Evolutionary conservation across 2,113 vertebrate genomes (phyloP), one percentile per base, ranked within the genome.

Genomic region (Acanthisitta chloris): DNA sequence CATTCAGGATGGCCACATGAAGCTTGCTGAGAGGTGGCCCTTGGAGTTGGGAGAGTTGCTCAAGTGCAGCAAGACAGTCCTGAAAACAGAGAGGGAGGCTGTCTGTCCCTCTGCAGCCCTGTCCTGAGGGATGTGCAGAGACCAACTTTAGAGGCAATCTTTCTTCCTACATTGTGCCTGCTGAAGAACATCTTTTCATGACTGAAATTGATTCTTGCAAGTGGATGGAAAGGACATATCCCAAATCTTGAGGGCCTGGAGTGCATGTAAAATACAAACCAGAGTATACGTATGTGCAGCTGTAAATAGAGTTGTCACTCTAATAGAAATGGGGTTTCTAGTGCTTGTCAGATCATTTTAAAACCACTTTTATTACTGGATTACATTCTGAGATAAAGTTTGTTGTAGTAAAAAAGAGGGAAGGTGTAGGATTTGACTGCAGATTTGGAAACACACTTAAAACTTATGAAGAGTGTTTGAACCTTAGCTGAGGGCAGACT

Each of bases 291-390:
- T 79, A 61, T 54, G 81, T 71, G 43, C 45, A 31, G 85, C 81
- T 85, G 94, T 93, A 96, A 97, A 96, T 96, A 88, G 92, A 97
- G 70, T 82, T 95, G 95, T 96, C 96, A 90, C 36, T 96, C 85
- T 55, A 57, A 88, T 90, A 92, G 88, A 93, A 91, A 89, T 73
- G 34, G 90, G 57, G 92, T 87, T 94, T 97, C 85, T 87, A 82
- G 81, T 55, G 31, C 88, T 95, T 97, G 87, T 95, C 95, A 95
- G 92, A 96, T 95, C 43, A 90, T 85, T 96, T 94, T 95, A 94
- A 95, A 97, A 94, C 84, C 88, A 57, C 93, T 97, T 97, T 97
- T 96, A 96, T 96, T 97, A 88, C 94, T 90, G 95, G 94, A 97
- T 97, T 94, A 93, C 71, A n/a, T 88, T 90, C 52, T 57, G 48